Percentiles rank a stretch among this genome's conserved stretches.
These are phyloP conservation scores for Apolygus lucorum DNA, from an alignment of 1,140 invertebrate species.

Conservation along the genomic window DNA sequence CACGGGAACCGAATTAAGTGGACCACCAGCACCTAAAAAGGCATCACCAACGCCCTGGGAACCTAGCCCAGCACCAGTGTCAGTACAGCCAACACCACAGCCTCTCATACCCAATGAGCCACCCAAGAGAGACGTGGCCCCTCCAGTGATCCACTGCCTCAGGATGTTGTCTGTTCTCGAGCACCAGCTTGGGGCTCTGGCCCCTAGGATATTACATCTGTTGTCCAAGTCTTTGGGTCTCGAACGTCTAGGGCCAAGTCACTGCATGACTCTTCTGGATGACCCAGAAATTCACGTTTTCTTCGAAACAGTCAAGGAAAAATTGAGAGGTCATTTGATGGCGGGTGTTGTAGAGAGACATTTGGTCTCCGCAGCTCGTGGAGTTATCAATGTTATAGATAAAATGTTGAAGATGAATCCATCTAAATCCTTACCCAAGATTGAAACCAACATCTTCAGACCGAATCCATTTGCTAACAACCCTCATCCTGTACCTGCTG, in stretches of 20 bases:
- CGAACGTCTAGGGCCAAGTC: constrained; percentile 59
- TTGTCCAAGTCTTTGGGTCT: constrained; percentile 62
- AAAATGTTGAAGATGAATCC: constrained; percentile 32
- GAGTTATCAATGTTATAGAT: constrained; percentile 41
- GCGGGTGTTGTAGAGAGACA: constrained; percentile 60
- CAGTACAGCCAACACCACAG: constrained; percentile 11
- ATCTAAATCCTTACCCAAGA: background rate
- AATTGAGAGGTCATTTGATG: constrained; percentile 67
- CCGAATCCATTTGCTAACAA: background rate
- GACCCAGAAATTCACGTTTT: constrained; percentile 61
- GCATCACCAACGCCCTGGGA: constrained; percentile 35
- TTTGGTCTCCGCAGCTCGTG: constrained; percentile 51
- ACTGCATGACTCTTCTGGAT: constrained; percentile 59
- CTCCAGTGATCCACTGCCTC: constrained; percentile 54
- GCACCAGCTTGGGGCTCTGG: constrained; percentile 66
- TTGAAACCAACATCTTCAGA: background rate
- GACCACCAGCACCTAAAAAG: constrained; percentile 25
- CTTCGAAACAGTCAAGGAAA: constrained; percentile 75
- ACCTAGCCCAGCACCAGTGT: constrained; percentile 10
- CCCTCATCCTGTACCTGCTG: background rate
- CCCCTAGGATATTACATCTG: constrained; percentile 63
- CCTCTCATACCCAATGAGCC: background rate
- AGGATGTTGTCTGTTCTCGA: constrained; percentile 68
- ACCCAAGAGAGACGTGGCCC: background rate
- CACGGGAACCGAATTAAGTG: constrained; percentile 31